Evolutionary conservation across 2,113 vertebrate species (phyloP).

Genomic region (Barbus barbus): DNA sequence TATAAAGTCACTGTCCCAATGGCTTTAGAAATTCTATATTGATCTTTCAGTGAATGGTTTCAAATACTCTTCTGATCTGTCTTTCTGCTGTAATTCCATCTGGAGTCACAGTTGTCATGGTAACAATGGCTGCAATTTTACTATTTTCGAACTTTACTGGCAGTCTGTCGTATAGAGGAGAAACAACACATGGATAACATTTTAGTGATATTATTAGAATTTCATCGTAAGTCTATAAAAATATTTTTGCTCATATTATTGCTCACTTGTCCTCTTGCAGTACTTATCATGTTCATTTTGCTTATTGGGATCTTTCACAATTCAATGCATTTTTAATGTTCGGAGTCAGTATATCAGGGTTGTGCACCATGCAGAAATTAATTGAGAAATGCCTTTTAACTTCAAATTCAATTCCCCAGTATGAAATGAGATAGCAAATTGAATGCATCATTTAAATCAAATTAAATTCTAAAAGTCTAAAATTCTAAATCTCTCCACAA

Average conservation of each 20-base stretch:
- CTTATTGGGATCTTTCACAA: not conserved
- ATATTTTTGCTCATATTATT: no score
- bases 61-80: conserved; percentile 13
- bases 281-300: not conserved
- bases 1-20: not conserved
- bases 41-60: conserved; percentile 16
- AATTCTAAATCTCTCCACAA: not conserved
- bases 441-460: not conserved
- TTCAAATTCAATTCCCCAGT: no score
- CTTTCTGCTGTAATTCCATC: conserved; percentile 1
- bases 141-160: conserved; percentile 30
- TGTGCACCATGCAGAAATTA: not conserved
- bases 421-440: not conserved
- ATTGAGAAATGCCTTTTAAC: no score
- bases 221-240: not conserved
- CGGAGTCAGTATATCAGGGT: not conserved
- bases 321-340: not conserved
- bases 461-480: not conserved
- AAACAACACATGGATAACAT: not conserved
- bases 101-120: not conserved
- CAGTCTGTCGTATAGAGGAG: not conserved
- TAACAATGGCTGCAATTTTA: not conserved
- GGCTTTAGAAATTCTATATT: conserved; percentile 7
- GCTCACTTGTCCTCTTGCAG: no score
- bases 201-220: not conserved